phyloP scores from a whole-genome alignment of 2,888 invertebrate species.

The Chirona hameri region DNA sequence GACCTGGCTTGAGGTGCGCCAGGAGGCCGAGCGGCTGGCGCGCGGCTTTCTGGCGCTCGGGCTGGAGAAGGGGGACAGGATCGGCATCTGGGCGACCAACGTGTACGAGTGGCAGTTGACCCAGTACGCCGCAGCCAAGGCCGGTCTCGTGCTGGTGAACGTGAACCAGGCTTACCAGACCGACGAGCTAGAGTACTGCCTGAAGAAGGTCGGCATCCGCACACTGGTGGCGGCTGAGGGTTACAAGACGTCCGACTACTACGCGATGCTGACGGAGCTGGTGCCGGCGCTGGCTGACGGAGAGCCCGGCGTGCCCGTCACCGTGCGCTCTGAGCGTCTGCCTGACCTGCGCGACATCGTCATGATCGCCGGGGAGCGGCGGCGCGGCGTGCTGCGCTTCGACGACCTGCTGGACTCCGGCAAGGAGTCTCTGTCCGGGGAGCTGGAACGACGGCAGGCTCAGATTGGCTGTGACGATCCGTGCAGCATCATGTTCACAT shows the following conservation, averaged over 20 bases:
- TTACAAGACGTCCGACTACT: constrained; percentile 60
- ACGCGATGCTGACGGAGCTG: constrained; percentile 57
- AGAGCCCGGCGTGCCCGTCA: constrained; percentile 48
- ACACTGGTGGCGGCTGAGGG: constrained; percentile 61
- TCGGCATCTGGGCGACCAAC: constrained; percentile 80
- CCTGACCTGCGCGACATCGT: constrained; percentile 52
- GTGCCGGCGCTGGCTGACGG: constrained; percentile 57
- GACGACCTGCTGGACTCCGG: constrained; percentile 51
- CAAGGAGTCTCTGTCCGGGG: constrained; percentile 44
- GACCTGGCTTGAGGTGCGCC: constrained; percentile 53
- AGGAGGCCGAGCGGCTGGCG: constrained; percentile 65
- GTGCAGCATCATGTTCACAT: constrained; percentile 77
- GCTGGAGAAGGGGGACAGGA: constrained; percentile 63
- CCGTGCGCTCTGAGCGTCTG: constrained; percentile 51
- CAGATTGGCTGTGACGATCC: constrained; percentile 62
- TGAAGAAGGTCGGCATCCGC: constrained; percentile 66
- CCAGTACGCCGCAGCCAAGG: constrained; percentile 65
- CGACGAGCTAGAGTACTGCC: constrained; percentile 65
- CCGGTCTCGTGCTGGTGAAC: constrained; percentile 65
- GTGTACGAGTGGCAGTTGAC: constrained; percentile 68
- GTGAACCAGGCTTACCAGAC: constrained; percentile 71
- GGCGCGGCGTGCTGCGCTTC: constrained; percentile 49
- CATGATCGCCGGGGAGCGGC: constrained; percentile 45
- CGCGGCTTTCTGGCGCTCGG: constrained; percentile 68
- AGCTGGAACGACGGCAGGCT: constrained; percentile 46